These are phyloP conservation scores for Scaptomyza pallida DNA, from an alignment of 1,140 invertebrate genomes.

Conservation along the genomic window DNA sequence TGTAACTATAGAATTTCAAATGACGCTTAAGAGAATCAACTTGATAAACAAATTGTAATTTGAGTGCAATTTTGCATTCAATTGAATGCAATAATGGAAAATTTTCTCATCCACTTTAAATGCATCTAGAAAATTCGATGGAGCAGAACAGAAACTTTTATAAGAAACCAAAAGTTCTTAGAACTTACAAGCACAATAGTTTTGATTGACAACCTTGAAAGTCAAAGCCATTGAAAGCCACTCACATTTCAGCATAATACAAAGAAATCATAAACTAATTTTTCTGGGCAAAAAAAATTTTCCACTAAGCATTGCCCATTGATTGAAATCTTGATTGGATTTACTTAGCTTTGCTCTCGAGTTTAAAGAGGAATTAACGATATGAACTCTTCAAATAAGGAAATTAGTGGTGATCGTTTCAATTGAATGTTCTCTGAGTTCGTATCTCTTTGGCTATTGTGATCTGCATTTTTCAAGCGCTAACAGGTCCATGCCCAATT, in stretches of 20 bases:
- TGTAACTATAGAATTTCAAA: slow-evolving; percentile 16
- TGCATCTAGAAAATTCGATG: slow-evolving; percentile 48
- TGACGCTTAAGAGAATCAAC: neutral
- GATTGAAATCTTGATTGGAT: slow-evolving; percentile 21
- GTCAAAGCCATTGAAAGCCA: neutral
- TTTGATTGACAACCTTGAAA: slow-evolving; percentile 37
- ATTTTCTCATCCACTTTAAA: slow-evolving; percentile 37
- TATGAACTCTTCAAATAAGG: slow-evolving; percentile 4
- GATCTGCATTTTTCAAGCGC: slow-evolving; percentile 17
- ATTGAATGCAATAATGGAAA: slow-evolving; percentile 68
- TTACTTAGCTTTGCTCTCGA: neutral
- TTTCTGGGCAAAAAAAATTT: slow-evolving; percentile 37
- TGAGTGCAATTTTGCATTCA: slow-evolving; percentile 50
- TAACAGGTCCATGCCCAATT: slow-evolving; percentile 30
- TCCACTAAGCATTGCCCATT: slow-evolving; percentile 23
- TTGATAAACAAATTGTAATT: slow-evolving; percentile 64
- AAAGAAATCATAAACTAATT: slow-evolving; percentile 22
- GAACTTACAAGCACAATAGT: neutral
- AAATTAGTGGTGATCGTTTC: slow-evolving; percentile 16
- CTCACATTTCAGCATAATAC: slow-evolving; percentile 26
- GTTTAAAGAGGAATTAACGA: slow-evolving; percentile 7
- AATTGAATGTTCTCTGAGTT: neutral
- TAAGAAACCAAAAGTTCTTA: slow-evolving; percentile 17
- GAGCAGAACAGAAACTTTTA: slow-evolving; percentile 20
- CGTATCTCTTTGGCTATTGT: neutral